Conservation (phyloP, 2,888 invertebrate genomes). For the Tromatobia lineatoria region DNA sequence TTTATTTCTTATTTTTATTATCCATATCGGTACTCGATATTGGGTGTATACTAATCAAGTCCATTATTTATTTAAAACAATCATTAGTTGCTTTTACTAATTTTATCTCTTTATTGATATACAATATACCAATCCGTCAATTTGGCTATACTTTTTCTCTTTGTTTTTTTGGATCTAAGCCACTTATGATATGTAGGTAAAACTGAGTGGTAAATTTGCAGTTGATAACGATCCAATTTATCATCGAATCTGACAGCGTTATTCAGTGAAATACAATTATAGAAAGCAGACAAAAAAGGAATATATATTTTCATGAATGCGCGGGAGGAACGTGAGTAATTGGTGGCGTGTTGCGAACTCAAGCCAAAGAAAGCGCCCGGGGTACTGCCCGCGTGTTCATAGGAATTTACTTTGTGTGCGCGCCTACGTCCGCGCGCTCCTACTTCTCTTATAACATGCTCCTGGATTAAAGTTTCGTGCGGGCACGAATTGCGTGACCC, state of each 20-base stretch:
- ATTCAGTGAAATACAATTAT: slow-evolving; percentile 44
- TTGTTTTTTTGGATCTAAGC: background rate
- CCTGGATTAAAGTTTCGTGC: slow-evolving; percentile 64
- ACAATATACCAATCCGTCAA: slow-evolving; percentile 7
- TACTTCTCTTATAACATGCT: slow-evolving; percentile 56
- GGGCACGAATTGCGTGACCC: slow-evolving; percentile 70
- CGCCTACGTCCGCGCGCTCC: slow-evolving; percentile 34
- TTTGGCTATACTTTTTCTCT: background rate
- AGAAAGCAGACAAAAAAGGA: slow-evolving; percentile 26
- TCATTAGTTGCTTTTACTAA: background rate
- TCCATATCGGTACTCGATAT: too few relatives aligned
- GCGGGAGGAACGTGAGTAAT: slow-evolving; percentile 59
- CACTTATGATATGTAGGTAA: background rate
- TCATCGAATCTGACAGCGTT: slow-evolving; percentile 54
- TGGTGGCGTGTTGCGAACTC: slow-evolving; percentile 58
- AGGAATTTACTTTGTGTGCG: slow-evolving; percentile 57
- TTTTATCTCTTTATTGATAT: background rate
- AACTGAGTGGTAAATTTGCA: slow-evolving; percentile 43
- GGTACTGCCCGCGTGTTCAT: slow-evolving; percentile 18
- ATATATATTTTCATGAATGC: slow-evolving; percentile 50
- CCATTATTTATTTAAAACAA: background rate
- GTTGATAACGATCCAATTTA: slow-evolving; percentile 52
- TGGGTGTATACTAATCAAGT: too few relatives aligned
- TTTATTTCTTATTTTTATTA: too few relatives aligned
- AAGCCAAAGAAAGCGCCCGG: slow-evolving; percentile 23